Evolutionary conservation across 2,113 vertebrate species (phyloP).

Genomic region (Mionectes macconnelli): DNA sequence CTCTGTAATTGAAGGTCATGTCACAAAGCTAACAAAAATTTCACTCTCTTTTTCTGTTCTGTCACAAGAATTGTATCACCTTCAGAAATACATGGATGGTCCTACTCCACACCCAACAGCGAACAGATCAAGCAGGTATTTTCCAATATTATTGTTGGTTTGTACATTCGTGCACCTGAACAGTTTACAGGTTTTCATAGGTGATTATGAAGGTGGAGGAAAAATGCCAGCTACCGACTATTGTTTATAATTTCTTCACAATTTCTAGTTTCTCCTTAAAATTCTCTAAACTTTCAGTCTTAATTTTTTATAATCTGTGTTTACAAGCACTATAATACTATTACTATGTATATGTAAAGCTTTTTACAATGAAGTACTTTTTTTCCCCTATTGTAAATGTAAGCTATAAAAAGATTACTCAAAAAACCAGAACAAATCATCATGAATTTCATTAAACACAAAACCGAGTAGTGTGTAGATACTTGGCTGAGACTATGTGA

Average conservation of each 20-base stretch:
- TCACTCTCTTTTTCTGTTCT: not conserved
- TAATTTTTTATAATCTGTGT: not conserved
- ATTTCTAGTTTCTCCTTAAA: not conserved
- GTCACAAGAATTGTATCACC: not conserved
- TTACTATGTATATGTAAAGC: not conserved
- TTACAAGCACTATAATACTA: not conserved
- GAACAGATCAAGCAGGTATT: not conserved
- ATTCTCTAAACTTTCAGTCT: not conserved
- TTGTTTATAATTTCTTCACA: not conserved
- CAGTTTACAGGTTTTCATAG: not conserved
- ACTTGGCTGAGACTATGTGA: not conserved
- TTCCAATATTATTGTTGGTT: not conserved
- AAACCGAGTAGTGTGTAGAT: not conserved
- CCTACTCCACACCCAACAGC: not conserved
- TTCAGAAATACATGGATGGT: not conserved
- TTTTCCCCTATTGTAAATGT: not conserved
- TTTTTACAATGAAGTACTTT: not conserved
- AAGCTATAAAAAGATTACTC: not conserved
- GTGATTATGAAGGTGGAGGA: not conserved
- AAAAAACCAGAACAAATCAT: not conserved
- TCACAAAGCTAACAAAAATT: not conserved
- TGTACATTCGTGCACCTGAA: not conserved
- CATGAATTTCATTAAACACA: not conserved
- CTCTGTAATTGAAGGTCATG: not conserved
- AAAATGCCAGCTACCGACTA: not conserved